These are phyloP conservation scores for Motacilla alba DNA, from an alignment of 2,113 vertebrate species.

Conservation along the genomic window DNA sequence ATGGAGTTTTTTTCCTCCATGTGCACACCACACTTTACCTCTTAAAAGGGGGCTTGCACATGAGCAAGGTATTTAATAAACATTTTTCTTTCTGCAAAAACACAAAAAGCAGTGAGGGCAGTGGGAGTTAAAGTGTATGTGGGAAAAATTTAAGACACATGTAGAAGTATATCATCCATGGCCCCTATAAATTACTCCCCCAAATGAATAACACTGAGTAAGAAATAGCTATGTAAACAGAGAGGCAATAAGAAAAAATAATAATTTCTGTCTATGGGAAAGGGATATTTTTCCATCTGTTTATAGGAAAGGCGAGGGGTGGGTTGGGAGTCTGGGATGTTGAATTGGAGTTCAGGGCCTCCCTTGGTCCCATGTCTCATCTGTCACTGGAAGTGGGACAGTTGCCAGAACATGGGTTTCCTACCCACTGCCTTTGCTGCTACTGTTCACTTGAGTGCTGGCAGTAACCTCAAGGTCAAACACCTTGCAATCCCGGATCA, in stretches of 20 bases:
- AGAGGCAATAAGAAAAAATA: slow-evolving; percentile 42
- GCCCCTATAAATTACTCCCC: background rate
- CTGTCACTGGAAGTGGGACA: background rate
- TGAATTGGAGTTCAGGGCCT: background rate
- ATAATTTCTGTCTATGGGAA: slow-evolving; percentile 1
- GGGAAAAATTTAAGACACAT: slow-evolving; percentile 23
- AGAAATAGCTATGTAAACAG: slow-evolving; percentile 58
- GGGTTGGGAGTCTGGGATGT: background rate
- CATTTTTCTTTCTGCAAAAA: background rate
- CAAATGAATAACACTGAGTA: slow-evolving; percentile 12
- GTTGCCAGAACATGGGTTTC: slow-evolving; percentile 8
- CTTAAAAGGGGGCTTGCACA: background rate
- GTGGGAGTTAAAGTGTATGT: background rate
- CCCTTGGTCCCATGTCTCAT: slow-evolving; percentile 33
- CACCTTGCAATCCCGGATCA: background rate
- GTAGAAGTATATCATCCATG: background rate
- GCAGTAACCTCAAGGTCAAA: background rate
- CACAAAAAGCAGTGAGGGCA: background rate
- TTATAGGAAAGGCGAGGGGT: background rate
- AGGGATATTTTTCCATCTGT: slow-evolving; percentile 15
- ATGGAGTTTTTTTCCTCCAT: accelerated
- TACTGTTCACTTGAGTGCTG: background rate
- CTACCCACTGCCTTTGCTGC: background rate
- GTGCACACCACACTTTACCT: background rate
- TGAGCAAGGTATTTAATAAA: background rate